Evolutionary conservation across 64 coral and sea anemone genomes (phyloP).

Genomic region (Stichodactyla mertensii): DNA sequence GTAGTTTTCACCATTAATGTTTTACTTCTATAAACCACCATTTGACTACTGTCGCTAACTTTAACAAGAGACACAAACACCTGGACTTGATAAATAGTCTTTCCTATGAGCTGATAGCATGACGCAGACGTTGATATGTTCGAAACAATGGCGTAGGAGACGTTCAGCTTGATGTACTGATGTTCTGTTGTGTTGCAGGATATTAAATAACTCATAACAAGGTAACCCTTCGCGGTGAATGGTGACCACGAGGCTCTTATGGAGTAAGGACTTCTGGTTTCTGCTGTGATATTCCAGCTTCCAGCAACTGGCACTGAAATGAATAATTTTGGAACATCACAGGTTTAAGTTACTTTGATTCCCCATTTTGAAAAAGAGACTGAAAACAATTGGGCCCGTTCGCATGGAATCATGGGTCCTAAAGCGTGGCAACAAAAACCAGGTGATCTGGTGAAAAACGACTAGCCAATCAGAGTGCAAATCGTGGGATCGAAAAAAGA

Average conservation of each 20-base stretch:
- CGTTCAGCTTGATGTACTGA: not conserved
- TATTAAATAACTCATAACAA: not conserved
- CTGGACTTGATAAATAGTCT: not conserved
- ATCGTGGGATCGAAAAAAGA: too few relatives aligned
- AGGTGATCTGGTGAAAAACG: too few relatives aligned
- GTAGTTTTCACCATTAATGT: not conserved
- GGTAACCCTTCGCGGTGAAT: not conserved
- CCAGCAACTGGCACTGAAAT: not conserved
- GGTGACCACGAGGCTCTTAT: not conserved
- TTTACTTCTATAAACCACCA: not conserved
- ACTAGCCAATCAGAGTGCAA: too few relatives aligned
- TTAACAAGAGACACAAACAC: not conserved
- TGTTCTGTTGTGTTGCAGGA: constrained; percentile 2
- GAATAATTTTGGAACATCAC: too few relatives aligned
- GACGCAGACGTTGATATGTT: not conserved
- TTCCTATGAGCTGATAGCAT: not conserved
- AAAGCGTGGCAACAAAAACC: too few relatives aligned
- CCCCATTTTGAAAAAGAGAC: too few relatives aligned
- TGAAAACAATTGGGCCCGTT: too few relatives aligned
- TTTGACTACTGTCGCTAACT: not conserved
- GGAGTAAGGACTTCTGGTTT: not conserved
- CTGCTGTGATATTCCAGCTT: not conserved
- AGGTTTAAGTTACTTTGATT: too few relatives aligned
- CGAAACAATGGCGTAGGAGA: not conserved
- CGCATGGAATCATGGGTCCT: too few relatives aligned